phyloP scores from a whole-genome alignment of 1,140 invertebrate species.

The Scylla paramamosain region DNA sequence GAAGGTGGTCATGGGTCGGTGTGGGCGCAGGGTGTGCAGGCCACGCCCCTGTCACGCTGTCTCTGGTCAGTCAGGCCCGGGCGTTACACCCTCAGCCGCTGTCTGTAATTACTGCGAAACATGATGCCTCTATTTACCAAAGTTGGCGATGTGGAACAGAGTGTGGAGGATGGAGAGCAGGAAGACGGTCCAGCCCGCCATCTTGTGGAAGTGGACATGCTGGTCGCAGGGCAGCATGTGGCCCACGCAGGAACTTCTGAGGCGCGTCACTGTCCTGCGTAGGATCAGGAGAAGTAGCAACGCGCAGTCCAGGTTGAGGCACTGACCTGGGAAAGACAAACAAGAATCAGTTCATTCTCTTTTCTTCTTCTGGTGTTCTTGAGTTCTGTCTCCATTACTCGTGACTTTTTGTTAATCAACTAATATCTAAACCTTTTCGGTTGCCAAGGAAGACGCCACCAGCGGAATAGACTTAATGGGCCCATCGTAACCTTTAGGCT shows the following conservation, averaged over 20 bases:
- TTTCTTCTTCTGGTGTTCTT: no score
- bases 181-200: slow-evolving; percentile 90
- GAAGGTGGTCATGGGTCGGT: background rate
- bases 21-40: background rate
- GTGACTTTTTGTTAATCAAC: no score
- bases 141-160: slow-evolving; percentile 91
- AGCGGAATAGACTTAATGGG: no score
- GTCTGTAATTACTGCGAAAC: background rate
- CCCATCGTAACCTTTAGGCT: no score
- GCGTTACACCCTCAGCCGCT: background rate
- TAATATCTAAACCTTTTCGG: background rate
- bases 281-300: slow-evolving; percentile 94
- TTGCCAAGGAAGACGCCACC: no score
- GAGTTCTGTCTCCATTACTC: no score
- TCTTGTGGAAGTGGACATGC: slow-evolving; percentile 95
- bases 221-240: slow-evolving; percentile 92
- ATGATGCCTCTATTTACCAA: slow-evolving; percentile 83
- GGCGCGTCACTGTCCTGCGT: slow-evolving; percentile 90
- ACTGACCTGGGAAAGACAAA: slow-evolving; percentile 86
- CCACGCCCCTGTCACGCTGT: background rate
- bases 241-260: slow-evolving; percentile 88
- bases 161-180: slow-evolving; percentile 89
- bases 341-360: background rate
- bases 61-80: background rate
- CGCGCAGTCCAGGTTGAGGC: slow-evolving; percentile 94